Base-by-base conservation (phyloP, 2,797 vertebrate species). In the Aviceda leuphotes region DNA sequence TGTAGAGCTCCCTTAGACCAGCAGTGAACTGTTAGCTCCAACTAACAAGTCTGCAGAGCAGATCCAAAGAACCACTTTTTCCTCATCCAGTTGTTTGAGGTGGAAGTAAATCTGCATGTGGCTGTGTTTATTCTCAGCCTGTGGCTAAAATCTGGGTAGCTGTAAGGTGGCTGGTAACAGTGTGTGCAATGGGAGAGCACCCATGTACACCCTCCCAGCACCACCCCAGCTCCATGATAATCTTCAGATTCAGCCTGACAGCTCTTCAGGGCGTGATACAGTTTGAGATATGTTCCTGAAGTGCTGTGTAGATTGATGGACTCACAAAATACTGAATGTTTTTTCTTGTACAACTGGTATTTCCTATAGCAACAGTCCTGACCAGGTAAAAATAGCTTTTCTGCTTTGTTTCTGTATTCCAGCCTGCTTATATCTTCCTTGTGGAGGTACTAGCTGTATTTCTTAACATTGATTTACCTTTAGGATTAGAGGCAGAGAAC, bases 61-160 rank as follows among this genome's bases (percentile, higher is more conserved):
- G 19, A 65, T 37, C 21, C 37, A 24, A 28, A 49, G 47, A 39
- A 7, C 7, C 0, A 0, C 6, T 46, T 44, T 39, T 17, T 47
- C 21, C 16, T 63, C 6, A 3, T 22, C 13, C 44, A 6, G 31
- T n/a, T 79, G 50, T 67, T 47, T 6, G 28, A 21, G 49, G 8
- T 58, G 33, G 46, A 41, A 46, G 13, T 10, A 31, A 33, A 25
- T 8, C 8, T 58, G 33, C 56, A n/a, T 6, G 9, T 11, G 7
- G 65, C n/a, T 44, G 30, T 13, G 25, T 55, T 56, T 88, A 24
- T 31, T 72, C 37, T 56, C 81, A 59, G 25, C 35, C 37, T 35
- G 2, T n/a, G 49, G 9, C 46, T 70, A 12, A 12, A 20, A 15
- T 1, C 35, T 3, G 18, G 26, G 21, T 3, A 6, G 39, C 52